A percentile compares a stretch with the other conserved stretches of the same genome.
phyloP scores from a whole-genome alignment of 2,113 vertebrate species.

The Rhabdomys dilectus region DNA sequence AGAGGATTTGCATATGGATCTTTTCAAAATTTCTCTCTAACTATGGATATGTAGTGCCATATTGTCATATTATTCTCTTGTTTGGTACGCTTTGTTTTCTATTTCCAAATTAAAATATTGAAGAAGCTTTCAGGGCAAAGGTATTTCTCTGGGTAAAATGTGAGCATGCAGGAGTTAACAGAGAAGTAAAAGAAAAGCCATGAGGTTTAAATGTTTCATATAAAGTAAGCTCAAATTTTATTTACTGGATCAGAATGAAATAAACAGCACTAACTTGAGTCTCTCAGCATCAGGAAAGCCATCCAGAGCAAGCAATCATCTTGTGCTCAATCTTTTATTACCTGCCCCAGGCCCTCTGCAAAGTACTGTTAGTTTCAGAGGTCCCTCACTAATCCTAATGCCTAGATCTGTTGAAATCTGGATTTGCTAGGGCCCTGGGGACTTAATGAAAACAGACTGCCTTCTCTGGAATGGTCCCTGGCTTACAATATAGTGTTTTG shows the following conservation, averaged over 20 bases:
- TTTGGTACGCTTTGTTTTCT: slow-evolving; percentile 67
- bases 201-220: slow-evolving; percentile 69
- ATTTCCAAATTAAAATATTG: slow-evolving; percentile 76
- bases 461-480: neutral
- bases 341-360: neutral
- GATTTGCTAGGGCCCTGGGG: neutral
- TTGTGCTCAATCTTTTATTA: slow-evolving; percentile 5
- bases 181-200: slow-evolving; percentile 41
- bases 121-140: slow-evolving; percentile 59
- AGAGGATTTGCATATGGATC: slow-evolving; percentile 64
- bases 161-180: slow-evolving; percentile 65
- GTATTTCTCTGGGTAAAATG: slow-evolving; percentile 66
- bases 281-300: neutral
- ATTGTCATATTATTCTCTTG: slow-evolving; percentile 63
- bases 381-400: neutral
- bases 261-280: slow-evolving; percentile 11
- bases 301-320: neutral
- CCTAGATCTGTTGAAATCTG: slow-evolving; percentile 15
- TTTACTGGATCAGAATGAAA: slow-evolving; percentile 31
- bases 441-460: neutral
- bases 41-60: slow-evolving; percentile 55
- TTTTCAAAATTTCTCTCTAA: slow-evolving; percentile 67
- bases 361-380: neutral
- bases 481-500: neutral
- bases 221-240: slow-evolving; percentile 69